Evolutionary conservation across 2,888 invertebrate species (phyloP), one percentile per base, ranked within the genome.

Genomic region (Odontothrips loti): DNA sequence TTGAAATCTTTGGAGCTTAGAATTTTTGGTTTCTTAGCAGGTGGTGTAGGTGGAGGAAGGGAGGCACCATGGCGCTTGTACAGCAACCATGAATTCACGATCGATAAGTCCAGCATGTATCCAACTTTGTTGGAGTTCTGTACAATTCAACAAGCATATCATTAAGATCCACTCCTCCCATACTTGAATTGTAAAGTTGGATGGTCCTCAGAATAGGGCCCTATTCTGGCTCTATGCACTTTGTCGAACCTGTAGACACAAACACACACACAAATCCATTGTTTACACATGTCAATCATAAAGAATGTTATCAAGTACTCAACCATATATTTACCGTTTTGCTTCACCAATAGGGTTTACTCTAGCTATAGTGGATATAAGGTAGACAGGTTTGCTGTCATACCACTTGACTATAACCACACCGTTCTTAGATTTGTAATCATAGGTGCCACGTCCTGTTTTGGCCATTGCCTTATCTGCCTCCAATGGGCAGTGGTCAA

Each of bases 301-400:
- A 63, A 63, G 9, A n/a, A n/a, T n/a, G 63, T 20, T 63, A 63
- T 63, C 6, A 20, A 11, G 63, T 12, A 63, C 1, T 48, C 82
- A 68, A 80, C 47, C 17, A 81, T 80, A 48, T 81, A 43, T 51
- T 82, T 79, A 63, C 83, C 84, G 20, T 68, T 23, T 20, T 23
- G 10, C 68, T n/a, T n/a, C 6, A 11, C 4, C 10, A 6, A n/a
- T 11, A 23, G 68, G 68, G 20, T n/a, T 11, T 47, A 79, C 81
- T 63, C 83, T 82, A 78, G 82, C 79, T 82, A 82, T 84, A 79
- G 83, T 84, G 23, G 85, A 84, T 78, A 84, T 84, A 75, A 83
- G 43, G 34, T 81, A 79, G 17, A 84, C 84, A 79, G 80, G 47
- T 80, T 83, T 84, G 79, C 83, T 84, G 83, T 84, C 84, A n/a